Evolutionary conservation across 2,113 vertebrate genomes (phyloP), one percentile per base, ranked within the genome.

Genomic region (Cephalopterus ornatus): DNA sequence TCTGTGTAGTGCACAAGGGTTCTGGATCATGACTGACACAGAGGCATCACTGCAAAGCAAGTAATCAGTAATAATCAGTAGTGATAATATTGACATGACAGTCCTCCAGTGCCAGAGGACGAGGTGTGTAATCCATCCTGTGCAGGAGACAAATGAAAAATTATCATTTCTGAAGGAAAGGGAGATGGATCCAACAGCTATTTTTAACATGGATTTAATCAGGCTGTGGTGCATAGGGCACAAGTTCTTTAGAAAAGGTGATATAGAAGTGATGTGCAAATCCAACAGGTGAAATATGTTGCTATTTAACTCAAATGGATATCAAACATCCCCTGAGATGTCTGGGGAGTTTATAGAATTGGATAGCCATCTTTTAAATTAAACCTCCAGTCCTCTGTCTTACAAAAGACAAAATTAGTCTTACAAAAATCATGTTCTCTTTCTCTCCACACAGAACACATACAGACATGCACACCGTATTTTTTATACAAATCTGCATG

Each of bases 101-200:
- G 11, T 46, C 58, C 18, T 78, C n/a, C 42, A 35, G 32, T 44
- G 12, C 11, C 9, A 35, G 46, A 5, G 7, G 8, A 39, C 24
- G 30, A 74, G 18, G 24, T 23, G 2, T 70, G 13, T 20, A 74
- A 46, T 11, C 9, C 27, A 52, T 49, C 32, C n/a, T 0, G 0
- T 23, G 47, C 9, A n/a, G 20, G 22, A 58, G 14, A 67, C 23
- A 79, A 71, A 66, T 35, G 32, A 66, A 47, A 89, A 88, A 18
- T 20, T 16, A 37, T 30, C 26, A 17, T 33, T 6, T 59, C n/a
- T 82, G 12, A 0, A 3, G 44, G 20, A 79, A 76, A 76, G 11
- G 41, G n/a, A 87, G 7, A 74, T 49, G 35, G 46, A 44, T 71
- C 16, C 47, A 61, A 44, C 16, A 35, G 26, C 46, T 20, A 21